phyloP scores from a whole-genome alignment of 2,797 vertebrate species.

The Macropodus opercularis region DNA sequence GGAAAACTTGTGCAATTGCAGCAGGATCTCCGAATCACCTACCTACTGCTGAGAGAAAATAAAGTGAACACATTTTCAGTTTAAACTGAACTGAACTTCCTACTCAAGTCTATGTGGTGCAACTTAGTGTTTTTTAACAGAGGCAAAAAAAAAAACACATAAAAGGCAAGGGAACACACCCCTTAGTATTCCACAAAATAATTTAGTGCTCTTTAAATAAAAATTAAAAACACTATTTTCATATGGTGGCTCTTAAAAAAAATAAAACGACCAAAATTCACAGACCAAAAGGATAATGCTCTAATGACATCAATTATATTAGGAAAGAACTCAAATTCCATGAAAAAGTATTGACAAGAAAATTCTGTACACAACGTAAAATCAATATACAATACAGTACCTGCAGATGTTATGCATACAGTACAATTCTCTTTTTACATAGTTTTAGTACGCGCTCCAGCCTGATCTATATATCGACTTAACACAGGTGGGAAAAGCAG shows the following conservation, averaged over 20 bases:
- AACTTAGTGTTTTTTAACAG: conserved; percentile 63
- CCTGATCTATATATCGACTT: conserved; percentile 91
- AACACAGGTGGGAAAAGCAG: conserved; percentile 88
- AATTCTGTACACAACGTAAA: conserved; percentile 93
- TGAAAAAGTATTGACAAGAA: conserved; percentile 85
- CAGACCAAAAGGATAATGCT: conserved; percentile 75
- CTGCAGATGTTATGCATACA: conserved; percentile 94
- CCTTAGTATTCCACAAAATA: conserved; percentile 79
- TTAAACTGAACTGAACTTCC: conserved; percentile 70
- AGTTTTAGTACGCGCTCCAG: conserved; percentile 79
- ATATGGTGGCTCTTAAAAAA: conserved; percentile 73
- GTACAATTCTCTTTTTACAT: conserved; percentile 94
- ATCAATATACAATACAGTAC: conserved; percentile 94
- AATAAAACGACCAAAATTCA: conserved; percentile 65
- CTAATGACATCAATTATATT: conserved; percentile 79
- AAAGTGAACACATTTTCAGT: conserved; percentile 77
- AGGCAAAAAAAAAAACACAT: conserved; percentile 72
- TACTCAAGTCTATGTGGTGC: conserved; percentile 71
- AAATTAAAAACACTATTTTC: conserved; percentile 79
- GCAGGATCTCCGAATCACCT: conserved; percentile 57
- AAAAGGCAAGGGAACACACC: conserved; percentile 73
- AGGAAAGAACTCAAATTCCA: conserved; percentile 84
- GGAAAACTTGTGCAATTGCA: conserved; percentile 81
- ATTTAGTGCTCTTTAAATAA: conserved; percentile 81
- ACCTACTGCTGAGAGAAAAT: conserved; percentile 72